Evolutionary conservation across 2,113 vertebrate species (phyloP).

Genomic region (Penelope pileata): DNA sequence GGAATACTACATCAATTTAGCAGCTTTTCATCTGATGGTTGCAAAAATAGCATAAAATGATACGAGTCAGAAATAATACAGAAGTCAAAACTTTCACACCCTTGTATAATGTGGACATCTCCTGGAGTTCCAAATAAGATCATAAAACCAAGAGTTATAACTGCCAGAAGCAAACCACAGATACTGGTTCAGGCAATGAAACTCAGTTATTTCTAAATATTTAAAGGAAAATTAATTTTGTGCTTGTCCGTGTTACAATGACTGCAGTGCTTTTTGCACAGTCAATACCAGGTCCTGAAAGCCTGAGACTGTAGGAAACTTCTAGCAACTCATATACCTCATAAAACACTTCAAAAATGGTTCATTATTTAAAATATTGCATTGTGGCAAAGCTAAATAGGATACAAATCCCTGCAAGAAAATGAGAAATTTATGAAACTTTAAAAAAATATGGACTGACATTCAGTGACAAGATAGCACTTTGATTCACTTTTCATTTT

Average conservation of each 20-base stretch:
- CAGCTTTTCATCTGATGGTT: not conserved
- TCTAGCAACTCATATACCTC: not conserved
- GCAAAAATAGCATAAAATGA: not conserved
- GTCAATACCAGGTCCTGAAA: not conserved
- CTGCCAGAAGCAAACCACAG: not conserved
- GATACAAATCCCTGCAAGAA: not conserved
- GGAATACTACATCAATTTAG: not conserved
- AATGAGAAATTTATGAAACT: not conserved
- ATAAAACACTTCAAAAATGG: not conserved
- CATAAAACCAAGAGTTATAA: not conserved
- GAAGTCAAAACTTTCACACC: not conserved
- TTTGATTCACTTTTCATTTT: not conserved
- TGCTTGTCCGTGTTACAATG: fast-evolving
- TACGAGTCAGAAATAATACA: not conserved
- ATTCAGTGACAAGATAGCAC: not conserved
- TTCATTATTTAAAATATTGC: not conserved
- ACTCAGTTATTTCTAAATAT: not conserved
- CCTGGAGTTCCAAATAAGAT: not conserved
- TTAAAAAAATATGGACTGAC: not conserved
- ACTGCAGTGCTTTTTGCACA: not conserved
- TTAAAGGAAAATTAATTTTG: not conserved
- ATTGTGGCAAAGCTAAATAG: not conserved
- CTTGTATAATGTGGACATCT: not conserved
- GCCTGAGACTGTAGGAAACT: not conserved
- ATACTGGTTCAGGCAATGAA: not conserved